Base-by-base conservation (phyloP, 1,140 invertebrate species). In the Arion vulgaris region DNA sequence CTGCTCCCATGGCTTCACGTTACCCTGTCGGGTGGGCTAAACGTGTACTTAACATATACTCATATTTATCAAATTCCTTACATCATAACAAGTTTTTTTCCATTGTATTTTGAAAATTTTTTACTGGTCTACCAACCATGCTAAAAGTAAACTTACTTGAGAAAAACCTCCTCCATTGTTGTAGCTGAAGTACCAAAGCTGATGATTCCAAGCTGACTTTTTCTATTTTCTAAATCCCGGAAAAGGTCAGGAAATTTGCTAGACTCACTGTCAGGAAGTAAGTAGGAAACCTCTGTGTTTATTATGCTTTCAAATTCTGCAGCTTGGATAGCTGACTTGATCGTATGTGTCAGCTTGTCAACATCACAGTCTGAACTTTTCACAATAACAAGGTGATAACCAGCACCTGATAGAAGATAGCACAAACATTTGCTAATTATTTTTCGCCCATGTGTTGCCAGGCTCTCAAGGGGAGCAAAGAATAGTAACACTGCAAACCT, bases 131-230 rank as follows among this genome's bases (percentile, higher is more conserved):
- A n/a, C n/a, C n/a, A n/a, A n/a, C n/a, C n/a, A n/a, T n/a, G n/a
- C n/a, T n/a, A n/a, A n/a, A 45, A 15, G 5, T 74, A 49, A 36
- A 51, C 93, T 91, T 92, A 96, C 95, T 95, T 96, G 23, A 97
- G 90, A 89, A 97, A 97, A 13, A 97, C 96, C 93, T 97, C 96
- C 89, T 97, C 96, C 87, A 97, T 93, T 0, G 96, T 97, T 5
- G 96, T 96, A 7, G 96, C 94, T 0, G 96, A 95, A 0, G 96
- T 94, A 0, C 96, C 96, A 85, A 96, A 96, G 34, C 95, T 95
- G 41, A 94, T 93, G 66, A 97, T 94, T 0, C 95, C 95, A 13
- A 97, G 89, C 39, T 94, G 86, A 0, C 91, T 88, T 84, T 94
- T 94, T 23, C 93, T 91, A 0, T 87, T 81, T 89, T 97, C 96